Percentiles rank a stretch among this genome's conserved stretches.
Evolutionary conservation across 2,113 vertebrate species (phyloP).

Genomic region (Arothron firmamentum): DNA sequence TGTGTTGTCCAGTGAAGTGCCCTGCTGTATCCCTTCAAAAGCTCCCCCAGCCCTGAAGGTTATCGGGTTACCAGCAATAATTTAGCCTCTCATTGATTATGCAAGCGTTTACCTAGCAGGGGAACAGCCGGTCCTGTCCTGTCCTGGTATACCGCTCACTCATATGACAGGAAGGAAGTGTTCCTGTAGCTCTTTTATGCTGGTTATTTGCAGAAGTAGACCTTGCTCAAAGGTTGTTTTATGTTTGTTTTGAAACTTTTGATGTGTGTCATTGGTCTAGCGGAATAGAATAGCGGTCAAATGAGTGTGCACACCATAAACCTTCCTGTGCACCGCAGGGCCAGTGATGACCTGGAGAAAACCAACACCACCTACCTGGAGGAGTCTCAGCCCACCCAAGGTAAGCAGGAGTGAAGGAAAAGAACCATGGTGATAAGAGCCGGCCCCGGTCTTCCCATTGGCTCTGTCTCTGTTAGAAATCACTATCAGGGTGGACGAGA

Average conservation of each 20-base stretch:
- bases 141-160: too few species aligned
- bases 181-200: too few species aligned
- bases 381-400: constrained; percentile 85
- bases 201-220: too few species aligned
- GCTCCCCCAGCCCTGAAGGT: constrained; percentile 33
- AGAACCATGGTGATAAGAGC: not conserved
- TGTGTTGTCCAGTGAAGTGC: constrained; percentile 26
- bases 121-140: constrained; percentile 4
- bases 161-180: too few species aligned
- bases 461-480: constrained; percentile 74
- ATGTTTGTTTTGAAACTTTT: too few species aligned
- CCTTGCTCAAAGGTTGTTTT: too few species aligned
- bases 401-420: constrained; percentile 67
- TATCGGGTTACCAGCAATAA: constrained; percentile 50
- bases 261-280: too few species aligned
- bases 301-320: not conserved
- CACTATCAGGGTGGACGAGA: constrained; percentile 86
- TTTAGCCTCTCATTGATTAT: constrained; percentile 39
- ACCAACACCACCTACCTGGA: constrained; percentile 87
- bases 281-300: not conserved
- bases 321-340: constrained; percentile 69
- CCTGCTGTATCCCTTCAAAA: constrained; percentile 29
- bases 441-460: not conserved
- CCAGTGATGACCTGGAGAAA: constrained; percentile 90
- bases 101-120: constrained; percentile 9